Evolutionary conservation across 2,888 invertebrate species (phyloP), one percentile per base, ranked within the genome.

Genomic region (Germaria angustata): DNA sequence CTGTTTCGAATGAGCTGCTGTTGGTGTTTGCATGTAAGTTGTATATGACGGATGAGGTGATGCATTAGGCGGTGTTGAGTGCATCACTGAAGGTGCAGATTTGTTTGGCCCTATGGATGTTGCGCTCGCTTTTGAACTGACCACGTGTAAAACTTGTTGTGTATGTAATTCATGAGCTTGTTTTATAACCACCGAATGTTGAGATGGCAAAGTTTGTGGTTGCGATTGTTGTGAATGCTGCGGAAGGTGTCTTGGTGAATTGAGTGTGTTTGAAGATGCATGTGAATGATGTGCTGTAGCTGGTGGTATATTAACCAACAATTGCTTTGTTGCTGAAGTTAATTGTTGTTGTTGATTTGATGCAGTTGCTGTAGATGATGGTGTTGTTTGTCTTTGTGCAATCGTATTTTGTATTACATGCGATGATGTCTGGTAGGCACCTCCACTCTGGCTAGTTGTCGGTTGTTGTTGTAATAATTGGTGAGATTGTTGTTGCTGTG

Each of bases 281-380:
- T 89, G 89, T 0, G 89, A 87, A 0, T 89, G 86, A 84, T 88
- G 89, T 49, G 88, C 84, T 9, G 90, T 88, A 73, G 89, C 88
- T 11, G 88, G 81, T 5, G 90, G 90, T 81, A 91, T 90, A 57
- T 90, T 91, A 2, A 91, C 90, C 55, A 90, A 84, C 51, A 91
- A 63, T 83, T 90, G 88, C 39, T 87, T 71, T 85, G 87, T 65
- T 78, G 87, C 22, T 72, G 57, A 51, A 17, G 34, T n/a, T 5
- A 89, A 49, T 79, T 87, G 89, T 49, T 87, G 89, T 63, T 86
- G 87, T 39, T 81, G 85, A 77, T 81, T 57, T 73, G 76, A 5
- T 80, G 85, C 28, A 51, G 72, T 78, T 28, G 80, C 2, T 81
- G 85, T 34, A 57, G 80, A 73, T 34, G 87, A 85, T 36, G 87